Evolutionary conservation across 2,888 invertebrate species (phyloP).

Genomic region (Caenorhabditis macrosperma): DNA sequence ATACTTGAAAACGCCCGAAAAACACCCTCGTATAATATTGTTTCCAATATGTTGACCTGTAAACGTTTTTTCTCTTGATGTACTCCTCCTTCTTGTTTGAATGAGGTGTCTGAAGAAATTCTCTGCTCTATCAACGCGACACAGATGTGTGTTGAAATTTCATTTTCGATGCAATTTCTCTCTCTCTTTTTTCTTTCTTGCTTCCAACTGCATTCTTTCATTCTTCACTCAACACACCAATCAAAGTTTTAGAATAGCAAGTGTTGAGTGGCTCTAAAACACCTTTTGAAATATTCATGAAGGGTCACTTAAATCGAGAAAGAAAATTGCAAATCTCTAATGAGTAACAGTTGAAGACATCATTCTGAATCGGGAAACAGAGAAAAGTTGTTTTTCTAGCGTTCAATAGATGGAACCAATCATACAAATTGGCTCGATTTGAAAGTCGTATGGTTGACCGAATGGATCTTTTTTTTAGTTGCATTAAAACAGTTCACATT

Average conservation of each 20-base stretch:
- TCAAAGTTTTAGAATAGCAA: background rate
- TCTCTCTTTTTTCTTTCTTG: background rate
- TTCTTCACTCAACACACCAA: background rate
- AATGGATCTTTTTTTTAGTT: no score
- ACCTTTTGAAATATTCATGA: background rate
- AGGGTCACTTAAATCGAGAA: constrained; percentile 7
- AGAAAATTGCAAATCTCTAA: no score
- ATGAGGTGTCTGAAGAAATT: no score
- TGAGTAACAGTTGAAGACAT: background rate
- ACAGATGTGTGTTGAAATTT: background rate
- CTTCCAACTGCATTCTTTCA: constrained; percentile 1
- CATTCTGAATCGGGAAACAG: no score
- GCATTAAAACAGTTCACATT: no score
- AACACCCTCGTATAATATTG: constrained; percentile 79
- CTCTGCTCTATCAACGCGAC: background rate
- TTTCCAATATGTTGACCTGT: constrained; percentile 79
- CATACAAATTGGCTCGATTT: no score
- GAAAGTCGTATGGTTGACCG: no score
- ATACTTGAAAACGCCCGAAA: constrained; percentile 77
- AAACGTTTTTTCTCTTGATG: constrained; percentile 31
- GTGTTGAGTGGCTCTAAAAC: no score
- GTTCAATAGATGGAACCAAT: no score
- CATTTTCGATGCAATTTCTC: background rate
- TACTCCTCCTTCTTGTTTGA: no score
- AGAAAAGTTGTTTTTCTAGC: no score